phyloP scores from a whole-genome alignment of 2,888 invertebrate genomes.

The Eustalomyia histrio region DNA sequence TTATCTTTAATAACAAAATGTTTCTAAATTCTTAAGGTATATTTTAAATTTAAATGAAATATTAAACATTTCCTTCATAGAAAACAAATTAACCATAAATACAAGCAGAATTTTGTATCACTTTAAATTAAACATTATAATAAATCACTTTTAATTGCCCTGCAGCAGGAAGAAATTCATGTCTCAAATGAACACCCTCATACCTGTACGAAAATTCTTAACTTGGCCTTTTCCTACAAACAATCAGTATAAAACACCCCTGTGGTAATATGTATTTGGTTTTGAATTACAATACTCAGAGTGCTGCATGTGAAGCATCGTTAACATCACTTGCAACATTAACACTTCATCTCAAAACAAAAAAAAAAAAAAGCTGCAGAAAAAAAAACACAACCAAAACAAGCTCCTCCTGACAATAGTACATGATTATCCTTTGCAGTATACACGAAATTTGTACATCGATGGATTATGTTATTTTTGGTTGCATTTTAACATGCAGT shows the following conservation, averaged over 20 bases:
- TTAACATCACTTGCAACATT: slow-evolving; percentile 66
- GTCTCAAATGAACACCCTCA: slow-evolving; percentile 21
- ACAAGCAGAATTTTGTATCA: background rate
- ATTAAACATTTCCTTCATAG: background rate
- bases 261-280: background rate
- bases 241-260: slow-evolving; percentile 3
- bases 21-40: too few species aligned
- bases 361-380: slow-evolving; percentile 20
- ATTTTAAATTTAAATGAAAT: background rate
- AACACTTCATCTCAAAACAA: slow-evolving; percentile 63
- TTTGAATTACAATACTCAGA: background rate
- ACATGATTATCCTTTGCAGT: slow-evolving; percentile 34
- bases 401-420: background rate
- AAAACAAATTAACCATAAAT: background rate
- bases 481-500: slow-evolving; percentile 61
- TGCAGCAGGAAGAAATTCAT: slow-evolving; percentile 28
- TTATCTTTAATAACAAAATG: too few species aligned
- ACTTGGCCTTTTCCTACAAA: background rate
- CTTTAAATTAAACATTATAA: slow-evolving; percentile 22
- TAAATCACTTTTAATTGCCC: slow-evolving; percentile 52
- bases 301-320: slow-evolving; percentile 54
- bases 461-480: slow-evolving; percentile 19
- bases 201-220: background rate
- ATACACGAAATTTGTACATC: background rate
- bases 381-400: slow-evolving; percentile 1